Conservation (phyloP, 2,113 vertebrate genomes). For the Melanocharis versteri region DNA sequence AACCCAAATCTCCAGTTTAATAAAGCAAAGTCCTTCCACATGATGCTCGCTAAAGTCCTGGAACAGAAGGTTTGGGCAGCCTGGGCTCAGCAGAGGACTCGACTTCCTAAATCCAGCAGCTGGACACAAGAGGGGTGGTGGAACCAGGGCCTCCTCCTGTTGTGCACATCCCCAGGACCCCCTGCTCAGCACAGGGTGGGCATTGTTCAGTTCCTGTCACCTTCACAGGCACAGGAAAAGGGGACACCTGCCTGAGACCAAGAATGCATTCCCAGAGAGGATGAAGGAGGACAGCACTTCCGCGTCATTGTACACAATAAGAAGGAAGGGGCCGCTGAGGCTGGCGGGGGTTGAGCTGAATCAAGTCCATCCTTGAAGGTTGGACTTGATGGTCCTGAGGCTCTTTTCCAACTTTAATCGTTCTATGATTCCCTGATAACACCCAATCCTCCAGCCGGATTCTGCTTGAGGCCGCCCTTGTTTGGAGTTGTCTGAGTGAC, state of each 20-base stretch:
- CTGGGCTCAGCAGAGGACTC: background rate
- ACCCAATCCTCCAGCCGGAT: background rate
- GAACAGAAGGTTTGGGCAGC: background rate
- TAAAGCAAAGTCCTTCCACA: conserved; percentile 44
- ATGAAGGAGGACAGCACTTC: background rate
- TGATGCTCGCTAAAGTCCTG: background rate
- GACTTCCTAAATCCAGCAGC: background rate
- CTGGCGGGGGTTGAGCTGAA: background rate
- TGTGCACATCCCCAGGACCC: background rate
- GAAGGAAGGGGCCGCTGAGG: background rate
- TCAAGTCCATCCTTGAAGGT: background rate
- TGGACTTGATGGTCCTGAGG: background rate
- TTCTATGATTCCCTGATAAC: background rate
- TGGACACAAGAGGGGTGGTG: background rate
- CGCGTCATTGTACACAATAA: accelerated
- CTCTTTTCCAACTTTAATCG: background rate
- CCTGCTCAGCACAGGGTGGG: background rate
- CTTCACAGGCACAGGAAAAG: background rate
- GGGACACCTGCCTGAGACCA: background rate
- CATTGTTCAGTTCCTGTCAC: background rate
- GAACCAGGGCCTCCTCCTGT: background rate
- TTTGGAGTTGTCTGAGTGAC: background rate
- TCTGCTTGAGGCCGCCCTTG: too few species aligned
- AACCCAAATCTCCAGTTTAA: conserved; percentile 59
- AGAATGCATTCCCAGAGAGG: background rate